Percentiles rank a stretch among this genome's conserved stretches.
These are phyloP conservation scores for Tribolium madens DNA, from an alignment of 1,140 invertebrate species.

Conservation along the genomic window DNA sequence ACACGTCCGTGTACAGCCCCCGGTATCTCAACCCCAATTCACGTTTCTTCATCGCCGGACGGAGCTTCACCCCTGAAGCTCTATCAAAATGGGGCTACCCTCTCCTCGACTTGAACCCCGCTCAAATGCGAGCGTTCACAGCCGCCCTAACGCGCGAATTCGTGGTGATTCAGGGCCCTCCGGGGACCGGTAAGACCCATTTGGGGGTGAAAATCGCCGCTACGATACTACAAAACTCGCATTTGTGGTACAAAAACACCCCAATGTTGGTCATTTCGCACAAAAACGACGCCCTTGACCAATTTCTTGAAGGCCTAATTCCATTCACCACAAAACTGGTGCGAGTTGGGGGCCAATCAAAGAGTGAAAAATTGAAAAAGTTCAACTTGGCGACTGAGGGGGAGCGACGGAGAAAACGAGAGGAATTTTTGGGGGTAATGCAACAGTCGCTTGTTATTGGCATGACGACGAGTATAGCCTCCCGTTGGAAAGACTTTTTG, in stretches of 20 bases:
- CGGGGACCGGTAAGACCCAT: constrained; percentile 85
- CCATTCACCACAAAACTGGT: constrained; percentile 71
- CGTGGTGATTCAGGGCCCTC: constrained; percentile 83
- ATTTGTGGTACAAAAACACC: constrained; percentile 52
- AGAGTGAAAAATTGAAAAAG: constrained; percentile 69
- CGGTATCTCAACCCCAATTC: constrained; percentile 47
- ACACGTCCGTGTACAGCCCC: constrained; percentile 54
- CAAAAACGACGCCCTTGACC: constrained; percentile 90
- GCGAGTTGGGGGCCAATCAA: constrained; percentile 80
- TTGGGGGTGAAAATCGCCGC: constrained; percentile 77
- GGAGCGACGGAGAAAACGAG: neutral
- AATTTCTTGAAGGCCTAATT: constrained; percentile 83
- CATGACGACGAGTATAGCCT: constrained; percentile 84
- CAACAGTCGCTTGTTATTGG: constrained; percentile 71
- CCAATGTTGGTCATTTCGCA: constrained; percentile 86
- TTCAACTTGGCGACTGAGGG: constrained; percentile 65
- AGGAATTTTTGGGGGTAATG: constrained; percentile 59
- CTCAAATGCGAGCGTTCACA: constrained; percentile 72
- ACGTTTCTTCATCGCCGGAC: constrained; percentile 37
- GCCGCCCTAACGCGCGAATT: constrained; percentile 74
- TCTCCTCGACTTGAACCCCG: constrained; percentile 67
- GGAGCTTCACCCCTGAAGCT: constrained; percentile 3
- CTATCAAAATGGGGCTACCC: neutral
- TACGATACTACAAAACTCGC: constrained; percentile 70
- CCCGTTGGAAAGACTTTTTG: constrained; percentile 73